Conservation (phyloP, 2,797 vertebrate genomes). For the Syngnathus acus region DNA sequence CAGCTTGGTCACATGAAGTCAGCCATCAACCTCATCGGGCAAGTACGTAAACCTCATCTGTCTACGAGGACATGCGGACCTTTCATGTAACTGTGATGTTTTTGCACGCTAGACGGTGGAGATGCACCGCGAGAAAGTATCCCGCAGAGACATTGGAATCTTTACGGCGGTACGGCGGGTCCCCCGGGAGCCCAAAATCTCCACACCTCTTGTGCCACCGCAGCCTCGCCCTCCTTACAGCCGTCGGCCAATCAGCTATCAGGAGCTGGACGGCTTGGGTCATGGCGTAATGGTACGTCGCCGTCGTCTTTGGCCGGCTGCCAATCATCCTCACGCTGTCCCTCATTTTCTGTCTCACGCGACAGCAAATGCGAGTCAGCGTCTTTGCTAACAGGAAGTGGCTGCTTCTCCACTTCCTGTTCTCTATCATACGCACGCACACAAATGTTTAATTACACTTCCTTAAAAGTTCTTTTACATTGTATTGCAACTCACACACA, state of each 20-base stretch:
- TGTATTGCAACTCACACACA: background rate
- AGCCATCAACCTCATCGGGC: conserved; percentile 69
- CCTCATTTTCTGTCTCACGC: background rate
- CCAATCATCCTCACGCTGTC: background rate
- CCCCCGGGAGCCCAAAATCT: conserved; percentile 64
- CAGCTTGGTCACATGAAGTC: conserved; percentile 75
- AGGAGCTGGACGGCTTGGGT: conserved; percentile 74
- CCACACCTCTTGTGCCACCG: conserved; percentile 25
- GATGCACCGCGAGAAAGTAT: conserved; percentile 85
- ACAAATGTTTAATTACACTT: background rate
- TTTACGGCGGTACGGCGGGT: conserved; percentile 64
- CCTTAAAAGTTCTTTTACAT: background rate
- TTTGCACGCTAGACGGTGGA: conserved; percentile 69
- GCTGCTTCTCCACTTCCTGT: background rate
- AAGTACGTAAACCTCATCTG: conserved; percentile 55
- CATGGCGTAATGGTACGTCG: conserved; percentile 79
- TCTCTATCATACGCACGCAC: no score
- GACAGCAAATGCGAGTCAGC: background rate
- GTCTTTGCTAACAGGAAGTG: background rate
- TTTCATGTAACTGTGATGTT: background rate
- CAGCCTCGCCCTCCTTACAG: conserved; percentile 66
- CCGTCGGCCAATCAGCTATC: conserved; percentile 78
- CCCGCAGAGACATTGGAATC: conserved; percentile 75
- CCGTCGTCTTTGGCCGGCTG: background rate
- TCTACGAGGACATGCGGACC: background rate